Conservation (phyloP, 2,797 vertebrate species). For the Leptoclinus maculatus region DNA sequence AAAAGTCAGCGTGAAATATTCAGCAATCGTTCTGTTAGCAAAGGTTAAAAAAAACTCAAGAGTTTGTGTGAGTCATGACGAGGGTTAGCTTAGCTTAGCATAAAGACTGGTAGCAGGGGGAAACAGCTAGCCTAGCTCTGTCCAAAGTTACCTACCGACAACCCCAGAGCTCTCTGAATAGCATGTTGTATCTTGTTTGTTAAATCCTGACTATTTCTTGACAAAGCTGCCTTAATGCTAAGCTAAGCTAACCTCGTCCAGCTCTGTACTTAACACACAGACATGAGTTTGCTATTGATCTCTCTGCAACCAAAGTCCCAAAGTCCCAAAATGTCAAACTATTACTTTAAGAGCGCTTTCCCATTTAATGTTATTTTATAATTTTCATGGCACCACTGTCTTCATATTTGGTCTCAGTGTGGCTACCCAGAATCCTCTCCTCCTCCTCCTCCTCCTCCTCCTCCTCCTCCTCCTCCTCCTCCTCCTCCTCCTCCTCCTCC, state of each 20-base stretch:
- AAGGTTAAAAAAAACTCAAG: no score
- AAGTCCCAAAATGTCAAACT: neutral
- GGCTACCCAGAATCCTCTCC: conserved; percentile 71
- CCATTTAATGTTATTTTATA: neutral
- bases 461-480: conserved; percentile 81
- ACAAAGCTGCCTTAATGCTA: neutral
- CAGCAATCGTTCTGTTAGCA: no score
- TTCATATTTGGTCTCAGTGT: conserved; percentile 82
- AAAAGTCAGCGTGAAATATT: no score
- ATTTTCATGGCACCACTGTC: neutral
- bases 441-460: conserved; percentile 67
- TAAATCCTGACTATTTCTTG: no score
- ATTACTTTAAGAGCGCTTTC: neutral
- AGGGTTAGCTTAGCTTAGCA: no score
- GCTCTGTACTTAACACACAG: neutral
- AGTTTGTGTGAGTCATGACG: no score
- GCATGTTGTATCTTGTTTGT: no score
- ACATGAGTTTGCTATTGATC: neutral
- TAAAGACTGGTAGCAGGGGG: no score
- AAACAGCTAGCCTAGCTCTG: no score
- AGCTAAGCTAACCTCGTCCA: neutral
- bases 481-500: conserved; percentile 85
- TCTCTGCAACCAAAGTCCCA: neutral
- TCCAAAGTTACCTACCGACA: no score
- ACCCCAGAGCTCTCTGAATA: no score